Evolutionary conservation across 2,113 vertebrate species (phyloP).

Genomic region (Prionailurus viverrinus): DNA sequence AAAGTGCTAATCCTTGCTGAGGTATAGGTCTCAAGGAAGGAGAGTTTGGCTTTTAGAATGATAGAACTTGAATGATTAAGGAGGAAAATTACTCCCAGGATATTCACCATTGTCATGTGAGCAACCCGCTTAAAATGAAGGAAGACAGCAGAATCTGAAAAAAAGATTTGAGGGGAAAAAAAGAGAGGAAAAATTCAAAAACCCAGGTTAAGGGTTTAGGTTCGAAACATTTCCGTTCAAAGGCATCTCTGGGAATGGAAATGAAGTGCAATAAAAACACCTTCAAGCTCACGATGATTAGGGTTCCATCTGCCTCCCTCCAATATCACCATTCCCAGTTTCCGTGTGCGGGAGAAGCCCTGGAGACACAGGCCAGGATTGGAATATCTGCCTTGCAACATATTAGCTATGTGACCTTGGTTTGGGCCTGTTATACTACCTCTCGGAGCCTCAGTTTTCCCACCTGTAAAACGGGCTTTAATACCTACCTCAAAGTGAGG

Average conservation of each 20-base stretch:
- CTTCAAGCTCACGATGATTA: background rate
- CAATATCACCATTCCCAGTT: background rate
- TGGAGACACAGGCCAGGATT: background rate
- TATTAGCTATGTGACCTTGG: conserved; percentile 31
- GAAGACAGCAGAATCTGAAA: conserved; percentile 52
- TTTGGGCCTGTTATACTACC: background rate
- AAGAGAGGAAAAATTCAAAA: conserved; percentile 55
- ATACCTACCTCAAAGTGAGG: background rate
- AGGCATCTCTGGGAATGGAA: conserved; percentile 33
- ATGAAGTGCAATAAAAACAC: conserved; percentile 41
- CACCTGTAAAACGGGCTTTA: background rate
- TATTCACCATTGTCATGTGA: conserved; percentile 71
- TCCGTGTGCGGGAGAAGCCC: background rate
- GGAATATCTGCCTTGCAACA: background rate
- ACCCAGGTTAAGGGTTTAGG: conserved; percentile 39
- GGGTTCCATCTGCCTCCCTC: background rate
- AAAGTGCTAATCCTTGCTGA: conserved; percentile 79
- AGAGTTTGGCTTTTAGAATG: conserved; percentile 76
- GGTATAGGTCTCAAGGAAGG: conserved; percentile 80
- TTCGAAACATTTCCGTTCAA: conserved; percentile 41
- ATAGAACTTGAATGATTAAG: conserved; percentile 79
- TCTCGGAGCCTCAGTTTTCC: background rate
- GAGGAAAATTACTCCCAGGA: conserved; percentile 77
- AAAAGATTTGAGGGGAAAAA: background rate
- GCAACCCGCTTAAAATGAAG: conserved; percentile 64